Evolutionary conservation across 2,888 invertebrate genomes (phyloP), one percentile per base, ranked within the genome.

Genomic region (Calliscelio sp.): DNA sequence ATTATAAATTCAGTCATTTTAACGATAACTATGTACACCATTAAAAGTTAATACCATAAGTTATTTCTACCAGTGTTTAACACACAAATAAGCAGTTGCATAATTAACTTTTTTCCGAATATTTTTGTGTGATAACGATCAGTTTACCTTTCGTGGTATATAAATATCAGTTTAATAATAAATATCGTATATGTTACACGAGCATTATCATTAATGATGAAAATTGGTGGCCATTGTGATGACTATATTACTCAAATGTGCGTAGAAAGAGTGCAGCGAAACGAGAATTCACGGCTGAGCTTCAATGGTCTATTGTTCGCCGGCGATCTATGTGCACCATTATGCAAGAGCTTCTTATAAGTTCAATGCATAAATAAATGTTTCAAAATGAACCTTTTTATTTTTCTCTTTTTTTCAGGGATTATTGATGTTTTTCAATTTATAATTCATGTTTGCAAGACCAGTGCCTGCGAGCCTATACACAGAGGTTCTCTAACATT

Each of bases 271-370:
- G 61, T 57, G 61, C 51, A 61, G 61, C 49, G 49, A 61, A 73
- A 73, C 22, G 22, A 24, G 59, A 46, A 61, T 63, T 38, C 25
- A 57, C 24, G 18, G 22, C 16, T 35, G 10, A 46, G 3, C 68
- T 57, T 68, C 59, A 73, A 73, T 73, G 59, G 71, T 46, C 71
- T 20, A 73, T 73, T 73, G 71, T 73, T 73, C 25, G 59, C n/a
- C n/a, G 11, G 22, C 35, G 49, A 49, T 4, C 46, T 49, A 35
- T 59, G 28, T 22, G 18, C 32, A 11, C 32, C 18, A 41, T 70
- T 24, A 55, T 20, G 44, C 24, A 70, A 65, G 49, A 49, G 28
- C n/a, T n/a, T n/a, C n/a, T n/a, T 44, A 5, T 44, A 44, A 44
- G 25, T 53, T 53, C 53, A 25, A 53, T 41, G 53, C 70, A 57